Conservation (phyloP, 1,140 invertebrate species). For the Drosophila ironensis region DNA sequence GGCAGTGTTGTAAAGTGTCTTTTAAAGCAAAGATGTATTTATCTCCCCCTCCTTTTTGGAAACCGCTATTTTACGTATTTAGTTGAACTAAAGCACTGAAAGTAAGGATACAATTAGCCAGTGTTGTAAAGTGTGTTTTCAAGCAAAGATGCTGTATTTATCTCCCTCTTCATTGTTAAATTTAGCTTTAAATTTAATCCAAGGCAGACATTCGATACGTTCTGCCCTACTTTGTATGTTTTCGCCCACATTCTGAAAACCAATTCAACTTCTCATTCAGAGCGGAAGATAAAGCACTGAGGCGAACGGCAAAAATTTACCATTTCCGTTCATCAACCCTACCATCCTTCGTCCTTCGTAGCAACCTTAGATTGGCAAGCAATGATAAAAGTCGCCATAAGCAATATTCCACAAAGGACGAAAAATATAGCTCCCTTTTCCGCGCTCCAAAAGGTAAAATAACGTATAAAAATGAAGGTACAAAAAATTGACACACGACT, state of each 20-base stretch:
- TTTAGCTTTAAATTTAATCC: too few relatives aligned
- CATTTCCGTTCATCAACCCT: slow-evolving; percentile 60
- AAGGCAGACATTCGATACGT: background rate
- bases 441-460: slow-evolving; percentile 28
- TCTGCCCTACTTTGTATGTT: background rate
- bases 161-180: too few relatives aligned
- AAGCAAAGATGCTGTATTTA: too few relatives aligned
- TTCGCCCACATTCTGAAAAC: background rate
- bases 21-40: too few relatives aligned
- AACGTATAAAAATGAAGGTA: slow-evolving; percentile 65
- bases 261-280: slow-evolving; percentile 2
- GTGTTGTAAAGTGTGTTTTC: too few relatives aligned
- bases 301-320: slow-evolving; percentile 62
- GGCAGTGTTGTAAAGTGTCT: too few relatives aligned
- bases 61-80: too few relatives aligned
- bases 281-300: slow-evolving; percentile 33
- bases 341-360: slow-evolving; percentile 1
- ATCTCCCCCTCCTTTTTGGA: too few relatives aligned
- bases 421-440: slow-evolving; percentile 26
- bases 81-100: too few relatives aligned
- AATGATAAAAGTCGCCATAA: slow-evolving; percentile 68
- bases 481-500: slow-evolving; percentile 65
- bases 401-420: slow-evolving; percentile 52
- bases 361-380: slow-evolving; percentile 43
- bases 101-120: too few relatives aligned